Base-by-base conservation (phyloP, 2,113 vertebrate genomes). In the Myrmecophaga tridactyla region DNA sequence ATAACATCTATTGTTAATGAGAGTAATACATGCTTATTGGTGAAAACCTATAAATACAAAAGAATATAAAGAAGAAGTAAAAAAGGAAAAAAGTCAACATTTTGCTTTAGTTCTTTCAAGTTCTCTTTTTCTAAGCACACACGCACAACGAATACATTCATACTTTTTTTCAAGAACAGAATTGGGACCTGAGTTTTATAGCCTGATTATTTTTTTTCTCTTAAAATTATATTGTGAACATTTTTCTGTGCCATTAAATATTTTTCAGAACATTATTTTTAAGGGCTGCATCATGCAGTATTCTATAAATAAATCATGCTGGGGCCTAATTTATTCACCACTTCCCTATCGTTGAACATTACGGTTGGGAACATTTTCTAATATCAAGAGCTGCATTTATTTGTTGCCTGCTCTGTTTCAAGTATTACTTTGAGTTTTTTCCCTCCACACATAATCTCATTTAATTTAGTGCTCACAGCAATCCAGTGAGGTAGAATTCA, bases 251-350 rank as follows among this genome's bases (percentile, higher is more conserved):
- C 82, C 97, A 96, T 96, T 97, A 96, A 95, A 62, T 96, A 95
- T 97, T 97, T 76, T 96, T 90, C 88, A 94, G 96, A 85, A 93
- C 94, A 92, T 96, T 96, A 96, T 97, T 96, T 96, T 96, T 96
- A 95, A 96, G 92, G 88, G 62, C 48, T 95, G 31, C 15, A 3
- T 94, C 67, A 87, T 90, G 82, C 12, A 77, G 60, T 58, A 78
- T 88, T 90, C 96, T 95, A 90, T 86, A 96, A 92, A 92, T 97
- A 95, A 97, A 95, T 97, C 95, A 94, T 82, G 90, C 34, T 92
- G 75, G 53, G 90, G 87, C 58, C 85, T 95, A 80, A 95, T 72
- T 95, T 93, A 94, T 95, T 87, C 92, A 63, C 90, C 67, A 70
- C 48, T 53, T 95, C 41, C 29, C 75, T 92, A 72, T 94, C 90